These are phyloP conservation scores for Myotis davidii DNA, from an alignment of 2,113 vertebrate species.

Conservation along the genomic window DNA sequence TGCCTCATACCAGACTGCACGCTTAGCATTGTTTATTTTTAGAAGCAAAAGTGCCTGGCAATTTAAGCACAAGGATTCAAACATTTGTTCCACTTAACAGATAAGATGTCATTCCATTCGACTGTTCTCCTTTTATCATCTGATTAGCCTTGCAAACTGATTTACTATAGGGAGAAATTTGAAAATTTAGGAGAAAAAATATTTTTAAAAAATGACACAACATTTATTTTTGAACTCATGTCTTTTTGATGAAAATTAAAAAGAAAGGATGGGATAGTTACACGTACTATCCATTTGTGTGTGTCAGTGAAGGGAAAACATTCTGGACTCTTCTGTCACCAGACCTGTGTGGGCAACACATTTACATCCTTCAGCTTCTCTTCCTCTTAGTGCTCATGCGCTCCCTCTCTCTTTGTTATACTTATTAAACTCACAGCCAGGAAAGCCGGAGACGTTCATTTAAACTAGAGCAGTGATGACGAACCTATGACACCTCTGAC, in stretches of 20 bases:
- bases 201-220: background rate
- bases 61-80: constrained; percentile 15
- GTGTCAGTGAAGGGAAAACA: background rate
- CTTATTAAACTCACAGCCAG: background rate
- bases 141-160: background rate
- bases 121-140: background rate
- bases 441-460: background rate
- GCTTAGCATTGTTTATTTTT: constrained; percentile 63
- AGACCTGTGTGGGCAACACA: background rate
- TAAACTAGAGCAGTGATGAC: background rate
- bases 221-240: background rate
- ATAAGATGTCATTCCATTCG: constrained; percentile 32
- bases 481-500: too few species aligned
- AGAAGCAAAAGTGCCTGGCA: constrained; percentile 42
- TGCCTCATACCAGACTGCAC: background rate
- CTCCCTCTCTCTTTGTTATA: background rate
- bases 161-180: background rate
- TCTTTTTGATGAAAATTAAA: constrained; percentile 3
- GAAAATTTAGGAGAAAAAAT: background rate
- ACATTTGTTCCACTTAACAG: constrained; percentile 51
- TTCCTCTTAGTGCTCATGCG: background rate
- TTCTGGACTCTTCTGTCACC: background rate
- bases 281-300: background rate
- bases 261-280: background rate
- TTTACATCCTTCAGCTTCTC: background rate